Conservation (phyloP, 2,888 invertebrate species). For the Nowickia ferox region DNA sequence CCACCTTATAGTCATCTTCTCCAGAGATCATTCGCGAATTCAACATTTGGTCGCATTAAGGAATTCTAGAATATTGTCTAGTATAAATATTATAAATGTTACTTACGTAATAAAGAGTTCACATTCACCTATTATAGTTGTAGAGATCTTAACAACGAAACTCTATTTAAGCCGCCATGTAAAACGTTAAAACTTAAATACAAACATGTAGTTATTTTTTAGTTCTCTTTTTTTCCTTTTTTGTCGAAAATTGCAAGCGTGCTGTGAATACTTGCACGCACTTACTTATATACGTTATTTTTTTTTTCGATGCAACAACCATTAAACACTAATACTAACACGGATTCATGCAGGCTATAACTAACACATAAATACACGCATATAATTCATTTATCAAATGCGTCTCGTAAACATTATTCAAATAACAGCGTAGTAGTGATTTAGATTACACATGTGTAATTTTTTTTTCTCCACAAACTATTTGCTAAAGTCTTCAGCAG, state of each 20-base stretch:
- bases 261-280: constrained; percentile 71
- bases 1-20: too few relatives aligned
- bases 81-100: background rate
- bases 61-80: background rate
- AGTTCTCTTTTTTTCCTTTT: background rate
- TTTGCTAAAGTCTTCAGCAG: constrained; percentile 63
- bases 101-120: background rate
- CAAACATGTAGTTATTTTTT: constrained; percentile 52
- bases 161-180: constrained; percentile 62
- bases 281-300: constrained; percentile 1
- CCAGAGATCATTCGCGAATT: background rate
- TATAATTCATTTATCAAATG: constrained; percentile 64
- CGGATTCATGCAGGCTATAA: constrained; percentile 1
- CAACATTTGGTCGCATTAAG: too few relatives aligned
- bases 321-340: background rate
- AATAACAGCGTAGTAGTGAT: constrained; percentile 64
- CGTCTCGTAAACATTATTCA: constrained; percentile 66
- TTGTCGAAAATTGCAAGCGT: constrained; percentile 60
- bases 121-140: background rate
- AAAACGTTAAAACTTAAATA: constrained; percentile 67
- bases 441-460: constrained; percentile 72
- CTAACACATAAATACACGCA: constrained; percentile 29
- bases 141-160: constrained; percentile 9
- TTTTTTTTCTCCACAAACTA: constrained; percentile 43
- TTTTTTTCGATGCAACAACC: constrained; percentile 28